phyloP scores from a whole-genome alignment of 2,888 invertebrate species.

The Lathronympha strigana region DNA sequence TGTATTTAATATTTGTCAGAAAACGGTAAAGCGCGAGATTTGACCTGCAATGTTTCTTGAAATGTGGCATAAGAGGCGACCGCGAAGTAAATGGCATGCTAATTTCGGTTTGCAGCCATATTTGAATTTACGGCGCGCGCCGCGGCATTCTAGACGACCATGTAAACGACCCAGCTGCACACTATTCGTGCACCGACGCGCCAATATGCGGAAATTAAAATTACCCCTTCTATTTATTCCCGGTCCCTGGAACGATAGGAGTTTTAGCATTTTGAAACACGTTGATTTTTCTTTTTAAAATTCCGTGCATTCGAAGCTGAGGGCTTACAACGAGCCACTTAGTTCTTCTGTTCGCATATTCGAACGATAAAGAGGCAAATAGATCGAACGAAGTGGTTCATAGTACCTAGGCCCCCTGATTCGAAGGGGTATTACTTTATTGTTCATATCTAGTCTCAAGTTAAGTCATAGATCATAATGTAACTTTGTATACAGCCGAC shows the following conservation, averaged over 20 bases:
- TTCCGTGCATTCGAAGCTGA: slow-evolving; percentile 21
- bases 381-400: too few species aligned
- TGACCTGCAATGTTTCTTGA: slow-evolving; percentile 47
- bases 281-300: neutral
- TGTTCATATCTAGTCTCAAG: slow-evolving; percentile 11
- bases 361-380: too few species aligned
- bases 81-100: slow-evolving; percentile 64
- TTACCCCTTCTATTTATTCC: slow-evolving; percentile 43
- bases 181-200: slow-evolving; percentile 54
- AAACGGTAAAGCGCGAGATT: slow-evolving; percentile 8
- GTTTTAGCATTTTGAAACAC: slow-evolving; percentile 15
- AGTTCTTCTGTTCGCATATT: too few species aligned
- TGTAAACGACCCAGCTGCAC: slow-evolving; percentile 68
- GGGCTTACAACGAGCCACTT: too few species aligned
- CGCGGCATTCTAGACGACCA: slow-evolving; percentile 66
- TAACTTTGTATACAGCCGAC: slow-evolving; percentile 25
- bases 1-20: too few species aligned
- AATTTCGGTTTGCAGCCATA: slow-evolving; percentile 78
- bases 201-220: slow-evolving; percentile 56
- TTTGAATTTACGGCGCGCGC: slow-evolving; percentile 73
- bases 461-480: slow-evolving; percentile 10
- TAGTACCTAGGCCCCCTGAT: too few species aligned
- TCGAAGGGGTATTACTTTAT: too few species aligned
- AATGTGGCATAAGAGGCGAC: slow-evolving; percentile 55
- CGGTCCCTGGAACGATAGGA: slow-evolving; percentile 5